These are phyloP conservation scores for Athene noctua DNA, from an alignment of 2,113 vertebrate genomes.

Conservation along the genomic window DNA sequence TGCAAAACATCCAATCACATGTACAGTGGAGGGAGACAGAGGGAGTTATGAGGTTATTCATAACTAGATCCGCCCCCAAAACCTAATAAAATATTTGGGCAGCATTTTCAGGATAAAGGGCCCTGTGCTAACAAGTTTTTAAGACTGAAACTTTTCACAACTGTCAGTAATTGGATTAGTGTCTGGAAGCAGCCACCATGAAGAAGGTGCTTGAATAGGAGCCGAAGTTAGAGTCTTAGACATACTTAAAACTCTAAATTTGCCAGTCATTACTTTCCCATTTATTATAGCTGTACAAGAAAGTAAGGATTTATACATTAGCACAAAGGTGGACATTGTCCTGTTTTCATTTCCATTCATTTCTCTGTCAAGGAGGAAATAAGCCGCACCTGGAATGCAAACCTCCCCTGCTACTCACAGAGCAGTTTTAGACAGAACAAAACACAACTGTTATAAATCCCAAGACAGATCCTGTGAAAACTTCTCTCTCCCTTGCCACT, in stretches of 20 bases:
- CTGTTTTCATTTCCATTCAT: neutral
- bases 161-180: neutral
- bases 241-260: neutral
- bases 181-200: neutral
- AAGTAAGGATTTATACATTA: neutral
- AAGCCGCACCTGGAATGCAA: conserved; percentile 21
- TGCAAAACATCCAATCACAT: neutral
- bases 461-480: neutral
- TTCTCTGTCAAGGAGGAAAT: conserved; percentile 33
- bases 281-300: neutral
- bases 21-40: neutral
- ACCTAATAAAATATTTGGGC: neutral
- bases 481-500: neutral
- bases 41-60: neutral
- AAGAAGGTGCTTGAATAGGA: neutral
- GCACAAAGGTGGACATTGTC: neutral
- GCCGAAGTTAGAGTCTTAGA: neutral
- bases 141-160: conserved; percentile 13
- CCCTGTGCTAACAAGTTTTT: neutral
- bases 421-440: neutral
- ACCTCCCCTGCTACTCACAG: neutral
- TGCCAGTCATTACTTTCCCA: neutral
- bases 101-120: neutral
- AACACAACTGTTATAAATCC: conserved; percentile 14
- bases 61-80: neutral